These are phyloP conservation scores for Anoncus sp. DNA, from an alignment of 2,888 invertebrate genomes.

Conservation along the genomic window DNA sequence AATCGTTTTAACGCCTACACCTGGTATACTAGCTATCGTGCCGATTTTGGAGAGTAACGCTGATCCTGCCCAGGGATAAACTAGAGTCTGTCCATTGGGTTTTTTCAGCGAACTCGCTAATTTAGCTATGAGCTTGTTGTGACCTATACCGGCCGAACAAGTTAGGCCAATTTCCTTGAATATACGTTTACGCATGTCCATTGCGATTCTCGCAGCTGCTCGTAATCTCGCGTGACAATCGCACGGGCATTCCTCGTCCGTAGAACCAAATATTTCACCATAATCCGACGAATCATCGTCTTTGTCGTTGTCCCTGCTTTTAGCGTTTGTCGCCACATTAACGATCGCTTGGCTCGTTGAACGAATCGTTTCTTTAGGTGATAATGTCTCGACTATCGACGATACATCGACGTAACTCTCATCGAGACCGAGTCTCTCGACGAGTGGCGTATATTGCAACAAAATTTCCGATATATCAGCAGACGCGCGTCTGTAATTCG, in stretches of 20 bases:
- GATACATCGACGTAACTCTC: conserved; percentile 94
- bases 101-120: conserved; percentile 89
- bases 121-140: conserved; percentile 94
- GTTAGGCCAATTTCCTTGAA: conserved; percentile 89
- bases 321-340: no score
- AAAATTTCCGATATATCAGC: conserved; percentile 90
- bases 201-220: conserved; percentile 90
- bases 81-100: conserved; percentile 92
- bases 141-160: conserved; percentile 92
- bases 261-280: conserved; percentile 86
- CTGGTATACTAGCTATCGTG: conserved; percentile 88
- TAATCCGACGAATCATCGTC: conserved; percentile 79
- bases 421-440: conserved; percentile 93
- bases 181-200: conserved; percentile 90
- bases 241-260: conserved; percentile 87
- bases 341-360: no score
- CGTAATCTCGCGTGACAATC: conserved; percentile 89
- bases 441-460: conserved; percentile 88
- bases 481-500: conserved; percentile 91
- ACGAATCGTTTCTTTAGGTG: no score
- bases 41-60: conserved; percentile 88
- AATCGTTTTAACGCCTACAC: conserved; percentile 90
- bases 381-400: conserved; percentile 85
- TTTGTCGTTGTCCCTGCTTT: no score
- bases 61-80: conserved; percentile 88